phyloP scores from a whole-genome alignment of 2,113 vertebrate species.

The Lonchura striata region DNA sequence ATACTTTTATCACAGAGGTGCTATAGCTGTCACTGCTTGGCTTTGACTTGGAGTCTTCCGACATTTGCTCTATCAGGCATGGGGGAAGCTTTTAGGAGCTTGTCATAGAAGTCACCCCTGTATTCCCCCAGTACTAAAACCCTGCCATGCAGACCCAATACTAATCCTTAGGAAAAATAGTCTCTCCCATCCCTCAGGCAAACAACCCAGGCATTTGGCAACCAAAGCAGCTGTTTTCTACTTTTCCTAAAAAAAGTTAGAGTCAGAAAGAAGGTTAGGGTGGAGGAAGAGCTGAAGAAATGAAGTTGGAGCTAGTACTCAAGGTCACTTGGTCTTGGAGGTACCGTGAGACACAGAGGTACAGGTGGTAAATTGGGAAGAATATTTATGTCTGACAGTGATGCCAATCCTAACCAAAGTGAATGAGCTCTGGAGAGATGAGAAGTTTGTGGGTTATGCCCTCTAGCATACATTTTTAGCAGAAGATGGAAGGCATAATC shows the following conservation, averaged over 20 bases:
- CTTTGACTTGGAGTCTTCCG: background rate
- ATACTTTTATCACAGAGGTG: background rate
- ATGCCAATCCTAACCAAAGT: background rate
- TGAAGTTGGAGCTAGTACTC: background rate
- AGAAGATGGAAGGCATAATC: background rate
- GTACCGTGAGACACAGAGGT: background rate
- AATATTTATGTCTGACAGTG: accelerated
- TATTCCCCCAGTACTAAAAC: background rate
- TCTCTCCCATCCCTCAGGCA: background rate
- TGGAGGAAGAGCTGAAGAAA: background rate
- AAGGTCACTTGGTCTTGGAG: background rate
- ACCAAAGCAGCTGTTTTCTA: background rate
- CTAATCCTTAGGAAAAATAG: background rate
- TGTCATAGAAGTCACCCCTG: background rate
- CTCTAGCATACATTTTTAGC: background rate
- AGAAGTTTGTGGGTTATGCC: background rate
- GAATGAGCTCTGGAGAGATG: background rate
- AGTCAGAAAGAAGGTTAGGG: background rate
- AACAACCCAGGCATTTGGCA: background rate
- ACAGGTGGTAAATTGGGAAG: background rate
- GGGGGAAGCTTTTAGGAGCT: background rate
- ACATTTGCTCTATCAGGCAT: background rate
- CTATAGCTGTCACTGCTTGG: background rate
- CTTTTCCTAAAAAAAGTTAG: background rate
- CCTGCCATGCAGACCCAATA: background rate